These are phyloP conservation scores for Lycophotia porphyrea DNA, from an alignment of 2,888 invertebrate genomes.

Conservation along the genomic window DNA sequence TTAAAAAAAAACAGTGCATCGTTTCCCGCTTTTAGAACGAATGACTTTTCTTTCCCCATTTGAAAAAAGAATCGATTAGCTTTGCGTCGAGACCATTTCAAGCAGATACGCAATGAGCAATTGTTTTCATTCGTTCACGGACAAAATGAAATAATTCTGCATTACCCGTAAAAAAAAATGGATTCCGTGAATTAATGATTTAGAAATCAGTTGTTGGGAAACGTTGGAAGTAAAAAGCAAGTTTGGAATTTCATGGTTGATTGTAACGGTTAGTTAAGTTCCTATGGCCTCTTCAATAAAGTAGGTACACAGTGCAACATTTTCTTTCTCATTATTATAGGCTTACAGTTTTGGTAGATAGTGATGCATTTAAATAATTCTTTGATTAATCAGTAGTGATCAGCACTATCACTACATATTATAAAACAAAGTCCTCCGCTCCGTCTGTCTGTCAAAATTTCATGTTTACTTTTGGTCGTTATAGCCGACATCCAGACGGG, in stretches of 20 bases:
- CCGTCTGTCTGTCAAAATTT: no score
- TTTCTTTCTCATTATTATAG: background rate
- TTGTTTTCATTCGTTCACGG: slow-evolving; percentile 59
- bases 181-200: slow-evolving; percentile 31
- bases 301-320: background rate
- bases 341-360: background rate
- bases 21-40: slow-evolving; percentile 38
- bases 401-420: no score
- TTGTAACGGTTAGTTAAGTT: background rate
- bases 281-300: background rate
- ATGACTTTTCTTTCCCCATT: slow-evolving; percentile 44
- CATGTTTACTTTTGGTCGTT: no score
- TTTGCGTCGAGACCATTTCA: slow-evolving; percentile 36
- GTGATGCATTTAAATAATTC: background rate
- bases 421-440: no score
- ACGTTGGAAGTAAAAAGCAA: background rate
- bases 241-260: slow-evolving; percentile 12
- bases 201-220: slow-evolving; percentile 32
- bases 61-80: slow-evolving; percentile 57
- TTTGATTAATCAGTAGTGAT: background rate
- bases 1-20: slow-evolving; percentile 33
- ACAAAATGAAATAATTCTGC: slow-evolving; percentile 23
- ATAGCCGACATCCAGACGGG: no score
- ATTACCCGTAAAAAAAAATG: slow-evolving; percentile 42
- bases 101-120: slow-evolving; percentile 49